phyloP scores from a whole-genome alignment of 2,113 vertebrate species.

The Grammomys dolichurus region DNA sequence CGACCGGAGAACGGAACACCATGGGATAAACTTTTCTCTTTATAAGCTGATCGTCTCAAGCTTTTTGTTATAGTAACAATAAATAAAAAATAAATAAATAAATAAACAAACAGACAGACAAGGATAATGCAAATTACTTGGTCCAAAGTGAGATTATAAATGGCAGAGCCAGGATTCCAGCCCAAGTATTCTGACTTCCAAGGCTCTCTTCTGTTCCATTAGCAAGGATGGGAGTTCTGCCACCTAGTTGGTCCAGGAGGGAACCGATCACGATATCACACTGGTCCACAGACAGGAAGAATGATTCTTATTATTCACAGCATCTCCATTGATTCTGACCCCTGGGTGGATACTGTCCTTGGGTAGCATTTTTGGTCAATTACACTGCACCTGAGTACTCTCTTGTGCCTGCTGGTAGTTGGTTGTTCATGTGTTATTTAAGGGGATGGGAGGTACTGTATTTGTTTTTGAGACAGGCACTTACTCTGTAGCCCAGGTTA shows the following conservation, averaged over 20 bases:
- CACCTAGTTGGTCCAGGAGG: background rate
- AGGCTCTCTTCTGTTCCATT: fast-evolving
- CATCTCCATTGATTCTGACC: background rate
- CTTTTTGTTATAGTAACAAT: background rate
- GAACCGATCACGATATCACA: background rate
- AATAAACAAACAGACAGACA: background rate
- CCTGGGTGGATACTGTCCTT: background rate
- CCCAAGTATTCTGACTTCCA: background rate
- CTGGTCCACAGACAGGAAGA: background rate
- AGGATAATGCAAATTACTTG: background rate
- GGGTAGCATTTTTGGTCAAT: background rate
- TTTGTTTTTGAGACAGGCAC: background rate
- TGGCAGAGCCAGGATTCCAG: background rate
- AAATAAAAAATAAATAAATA: background rate
- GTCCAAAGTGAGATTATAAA: background rate
- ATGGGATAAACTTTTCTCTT: background rate
- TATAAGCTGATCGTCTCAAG: background rate
- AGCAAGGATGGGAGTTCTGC: background rate
- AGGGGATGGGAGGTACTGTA: background rate
- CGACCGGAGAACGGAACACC: background rate
- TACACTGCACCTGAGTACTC: background rate
- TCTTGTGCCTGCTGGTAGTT: background rate
- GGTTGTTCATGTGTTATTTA: background rate
- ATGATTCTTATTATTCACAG: background rate
- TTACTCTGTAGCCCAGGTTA: background rate